Evolutionary conservation across 2,113 vertebrate species (phyloP), one percentile per base, ranked within the genome.

Genomic region (Ctenodactylus gundi): DNA sequence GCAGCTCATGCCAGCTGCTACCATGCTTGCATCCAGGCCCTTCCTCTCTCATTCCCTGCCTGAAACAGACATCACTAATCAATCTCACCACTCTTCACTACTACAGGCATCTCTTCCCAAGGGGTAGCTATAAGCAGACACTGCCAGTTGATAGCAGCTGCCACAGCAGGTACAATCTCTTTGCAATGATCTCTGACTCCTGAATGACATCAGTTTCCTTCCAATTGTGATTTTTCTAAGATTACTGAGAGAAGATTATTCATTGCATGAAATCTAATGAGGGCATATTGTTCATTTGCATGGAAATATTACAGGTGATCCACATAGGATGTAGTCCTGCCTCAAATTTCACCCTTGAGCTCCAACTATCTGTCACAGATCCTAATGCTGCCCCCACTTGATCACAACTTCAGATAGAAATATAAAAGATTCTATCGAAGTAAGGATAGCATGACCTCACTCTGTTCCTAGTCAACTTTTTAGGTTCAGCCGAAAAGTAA

Each of bases 1-100:
- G 67, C 20, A 34, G 88, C 65, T 34, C 13, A 53, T 41, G 44
- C 49, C 83, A 90, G 57, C 41, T 53, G 31, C 41, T 8, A 70
- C 4, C 7, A 70, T 77, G 55, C 29, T 90, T 49, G 85, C 8
- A 41, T 51, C 62, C 17, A 53, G 55, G 9, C 64, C 76, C 34
- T 39, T 3, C 41, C 51, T 65, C 18, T 64, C 51, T n/a, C 60
- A 18, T 67, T 64, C 25, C 20, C 29, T 58, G 73, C 57, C 46
- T 31, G 39, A 60, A 91, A 39, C 46, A 88, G 92, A 89, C 73
- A 84, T 91, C 51, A 83, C 39, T 68, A 92, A 94, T 95, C 83
- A 34, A 85, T 86, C 70, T 82, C 67, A 82, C n/a, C 8, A 31
- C 39, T 85, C 76, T n/a, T 36, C 70, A 8, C 46, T 62, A 91